phyloP scores from a whole-genome alignment of 2,113 vertebrate genomes.

The Eurystomus gularis region DNA sequence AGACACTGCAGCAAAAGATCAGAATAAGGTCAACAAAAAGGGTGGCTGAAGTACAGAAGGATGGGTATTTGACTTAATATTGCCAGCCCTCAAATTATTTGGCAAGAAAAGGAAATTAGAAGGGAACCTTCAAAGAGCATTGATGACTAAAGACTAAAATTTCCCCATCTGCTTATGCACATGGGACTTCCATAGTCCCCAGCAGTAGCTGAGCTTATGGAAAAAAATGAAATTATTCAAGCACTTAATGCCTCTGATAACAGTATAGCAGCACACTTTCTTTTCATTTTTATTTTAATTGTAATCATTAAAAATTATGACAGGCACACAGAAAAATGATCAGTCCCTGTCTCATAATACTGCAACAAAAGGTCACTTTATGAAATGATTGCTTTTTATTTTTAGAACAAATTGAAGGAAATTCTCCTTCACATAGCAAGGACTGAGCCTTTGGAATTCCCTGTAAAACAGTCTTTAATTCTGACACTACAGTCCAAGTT shows the following conservation, averaged over 20 bases:
- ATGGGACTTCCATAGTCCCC: not conserved
- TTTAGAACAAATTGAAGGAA: conserved; percentile 22
- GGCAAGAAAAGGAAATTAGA: conserved; percentile 57
- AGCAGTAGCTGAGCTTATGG: not conserved
- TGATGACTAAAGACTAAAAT: conserved; percentile 7
- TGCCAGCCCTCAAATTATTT: conserved; percentile 50
- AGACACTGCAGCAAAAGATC: not conserved
- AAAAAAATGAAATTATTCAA: not conserved
- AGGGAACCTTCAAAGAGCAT: conserved; percentile 64
- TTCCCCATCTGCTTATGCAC: conserved; percentile 30
- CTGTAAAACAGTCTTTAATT: not conserved
- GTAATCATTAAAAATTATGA: conserved; percentile 24
- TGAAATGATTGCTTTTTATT: not conserved
- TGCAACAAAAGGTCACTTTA: conserved; percentile 23
- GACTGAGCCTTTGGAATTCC: not conserved
- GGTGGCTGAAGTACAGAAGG: not conserved
- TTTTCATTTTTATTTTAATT: conserved; percentile 18
- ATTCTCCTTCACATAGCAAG: not conserved
- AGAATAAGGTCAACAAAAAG: conserved; percentile 12
- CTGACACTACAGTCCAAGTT: not conserved
- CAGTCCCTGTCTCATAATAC: not conserved
- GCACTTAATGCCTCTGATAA: not conserved
- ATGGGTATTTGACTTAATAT: not conserved
- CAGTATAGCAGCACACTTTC: not conserved
- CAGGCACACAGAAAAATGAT: not conserved